Conservation (phyloP, 2,888 invertebrate species). For the Trissolcus brochymenae region DNA sequence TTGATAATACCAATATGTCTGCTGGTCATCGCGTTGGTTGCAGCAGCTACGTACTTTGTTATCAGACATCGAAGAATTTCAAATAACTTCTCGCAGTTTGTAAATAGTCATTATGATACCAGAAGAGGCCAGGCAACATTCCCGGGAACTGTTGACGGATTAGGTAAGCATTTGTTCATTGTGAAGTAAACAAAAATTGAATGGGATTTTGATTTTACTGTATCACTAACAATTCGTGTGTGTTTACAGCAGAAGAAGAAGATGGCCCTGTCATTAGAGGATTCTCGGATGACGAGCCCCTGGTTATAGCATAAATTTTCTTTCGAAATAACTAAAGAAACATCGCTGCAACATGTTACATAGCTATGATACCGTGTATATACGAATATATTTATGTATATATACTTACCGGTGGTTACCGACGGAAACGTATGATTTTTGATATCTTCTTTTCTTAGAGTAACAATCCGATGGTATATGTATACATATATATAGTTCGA, state of each 20-base stretch:
- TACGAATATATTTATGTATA: slow-evolving; percentile 52
- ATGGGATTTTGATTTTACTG: background rate
- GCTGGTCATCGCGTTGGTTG: slow-evolving; percentile 79
- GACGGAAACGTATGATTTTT: background rate
- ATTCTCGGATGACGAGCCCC: slow-evolving; percentile 95
- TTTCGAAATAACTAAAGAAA: slow-evolving; percentile 60
- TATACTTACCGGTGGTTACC: slow-evolving; percentile 22
- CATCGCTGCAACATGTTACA: slow-evolving; percentile 67
- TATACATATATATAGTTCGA: slow-evolving; percentile 13
- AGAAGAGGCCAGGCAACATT: slow-evolving; percentile 92
- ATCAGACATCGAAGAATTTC: slow-evolving; percentile 85
- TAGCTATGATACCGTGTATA: slow-evolving; percentile 66
- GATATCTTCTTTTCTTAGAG: background rate
- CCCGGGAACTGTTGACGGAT: slow-evolving; percentile 81
- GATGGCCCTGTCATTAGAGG: slow-evolving; percentile 93
- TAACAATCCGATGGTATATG: slow-evolving; percentile 15
- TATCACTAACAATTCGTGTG: no score
- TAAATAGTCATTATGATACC: slow-evolving; percentile 90
- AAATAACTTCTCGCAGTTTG: slow-evolving; percentile 87
- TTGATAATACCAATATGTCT: slow-evolving; percentile 79
- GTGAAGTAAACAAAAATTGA: background rate
- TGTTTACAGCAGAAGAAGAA: slow-evolving; percentile 82
- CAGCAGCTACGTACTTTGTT: slow-evolving; percentile 81
- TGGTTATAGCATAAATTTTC: slow-evolving; percentile 87
- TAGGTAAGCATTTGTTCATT: slow-evolving; percentile 77